phyloP scores from a whole-genome alignment of 1,140 invertebrate genomes.

The Bombus superbus region DNA sequence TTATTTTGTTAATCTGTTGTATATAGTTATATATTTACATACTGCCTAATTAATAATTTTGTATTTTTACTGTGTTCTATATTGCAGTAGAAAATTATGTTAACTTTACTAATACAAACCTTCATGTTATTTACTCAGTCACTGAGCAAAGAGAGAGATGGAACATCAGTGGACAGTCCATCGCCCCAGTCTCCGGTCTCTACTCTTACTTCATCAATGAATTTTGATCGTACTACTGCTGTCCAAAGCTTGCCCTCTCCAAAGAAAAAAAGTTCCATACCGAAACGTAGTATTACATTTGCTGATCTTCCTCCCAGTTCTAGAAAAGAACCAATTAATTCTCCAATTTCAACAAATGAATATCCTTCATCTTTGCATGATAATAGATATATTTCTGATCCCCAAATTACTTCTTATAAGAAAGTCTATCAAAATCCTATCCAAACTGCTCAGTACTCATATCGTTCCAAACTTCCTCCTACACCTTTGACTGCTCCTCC shows the following conservation, averaged over 20 bases:
- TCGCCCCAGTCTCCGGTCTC: slow-evolving; percentile 59
- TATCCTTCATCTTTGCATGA: slow-evolving; percentile 63
- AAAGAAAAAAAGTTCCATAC: slow-evolving; percentile 61
- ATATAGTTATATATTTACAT: neutral
- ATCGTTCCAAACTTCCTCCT: slow-evolving; percentile 76
- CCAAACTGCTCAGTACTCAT: slow-evolving; percentile 45
- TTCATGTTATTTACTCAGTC: slow-evolving; percentile 73
- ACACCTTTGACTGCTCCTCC: slow-evolving; percentile 77
- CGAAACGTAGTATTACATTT: slow-evolving; percentile 74
- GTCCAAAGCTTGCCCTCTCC: slow-evolving; percentile 71
- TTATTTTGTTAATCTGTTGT: neutral
- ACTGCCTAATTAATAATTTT: neutral
- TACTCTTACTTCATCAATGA: slow-evolving; percentile 54
- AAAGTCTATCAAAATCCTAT: slow-evolving; percentile 50
- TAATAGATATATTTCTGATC: slow-evolving; percentile 56
- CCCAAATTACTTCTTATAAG: slow-evolving; percentile 57
- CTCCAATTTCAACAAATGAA: slow-evolving; percentile 23
- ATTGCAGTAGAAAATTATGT: slow-evolving; percentile 3
- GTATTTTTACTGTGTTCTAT: slow-evolving; percentile 21
- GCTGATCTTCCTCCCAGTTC: slow-evolving; percentile 69
- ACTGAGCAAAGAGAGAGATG: slow-evolving; percentile 72
- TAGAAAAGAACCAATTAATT: slow-evolving; percentile 34
- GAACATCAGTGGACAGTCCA: slow-evolving; percentile 76
- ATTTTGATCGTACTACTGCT: slow-evolving; percentile 65
- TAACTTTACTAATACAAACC: slow-evolving; percentile 67